Evolutionary conservation across 2,888 invertebrate species (phyloP).

Genomic region (Ormyrus thymus): DNA sequence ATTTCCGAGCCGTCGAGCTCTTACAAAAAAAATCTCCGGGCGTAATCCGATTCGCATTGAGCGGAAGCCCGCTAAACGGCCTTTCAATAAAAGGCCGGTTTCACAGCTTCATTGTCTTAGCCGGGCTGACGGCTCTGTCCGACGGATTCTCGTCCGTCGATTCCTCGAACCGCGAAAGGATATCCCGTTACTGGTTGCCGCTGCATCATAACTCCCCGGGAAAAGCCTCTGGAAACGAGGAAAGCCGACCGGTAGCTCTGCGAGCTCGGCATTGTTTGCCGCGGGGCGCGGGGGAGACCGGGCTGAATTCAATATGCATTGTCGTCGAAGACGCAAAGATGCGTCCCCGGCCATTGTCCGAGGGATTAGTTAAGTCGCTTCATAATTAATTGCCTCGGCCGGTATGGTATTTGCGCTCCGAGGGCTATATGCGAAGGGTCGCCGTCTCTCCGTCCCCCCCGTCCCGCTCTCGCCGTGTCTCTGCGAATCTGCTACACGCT

Average conservation of each 20-base stretch:
- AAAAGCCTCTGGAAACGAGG: constrained; percentile 10
- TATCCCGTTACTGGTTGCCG: neutral
- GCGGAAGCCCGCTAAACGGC: neutral
- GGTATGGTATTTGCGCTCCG: constrained; percentile 20
- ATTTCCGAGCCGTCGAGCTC: too few species aligned
- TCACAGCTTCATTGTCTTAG: constrained; percentile 38
- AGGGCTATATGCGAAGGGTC: neutral
- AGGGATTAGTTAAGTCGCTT: constrained; percentile 65
- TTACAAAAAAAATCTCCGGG: too few species aligned
- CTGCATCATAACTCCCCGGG: constrained; percentile 10
- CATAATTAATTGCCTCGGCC: constrained; percentile 66
- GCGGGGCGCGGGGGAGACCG: constrained; percentile 18
- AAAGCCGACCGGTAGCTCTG: constrained; percentile 13
- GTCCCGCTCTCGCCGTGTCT: neutral
- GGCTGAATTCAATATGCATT: constrained; percentile 70
- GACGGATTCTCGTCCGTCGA: constrained; percentile 24
- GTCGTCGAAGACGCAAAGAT: constrained; percentile 66
- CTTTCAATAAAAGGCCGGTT: constrained; percentile 11
- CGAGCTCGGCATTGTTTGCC: constrained; percentile 59
- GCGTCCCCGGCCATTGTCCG: constrained; percentile 62
- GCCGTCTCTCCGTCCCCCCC: neutral
- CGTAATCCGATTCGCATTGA: constrained; percentile 1
- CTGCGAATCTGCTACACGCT: neutral
- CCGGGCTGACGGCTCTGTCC: neutral
- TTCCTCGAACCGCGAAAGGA: constrained; percentile 16